Percentiles rank a stretch among this genome's conserved stretches.
Conservation (phyloP, 2,888 invertebrate genomes). For the Brachypterus glaber region DNA sequence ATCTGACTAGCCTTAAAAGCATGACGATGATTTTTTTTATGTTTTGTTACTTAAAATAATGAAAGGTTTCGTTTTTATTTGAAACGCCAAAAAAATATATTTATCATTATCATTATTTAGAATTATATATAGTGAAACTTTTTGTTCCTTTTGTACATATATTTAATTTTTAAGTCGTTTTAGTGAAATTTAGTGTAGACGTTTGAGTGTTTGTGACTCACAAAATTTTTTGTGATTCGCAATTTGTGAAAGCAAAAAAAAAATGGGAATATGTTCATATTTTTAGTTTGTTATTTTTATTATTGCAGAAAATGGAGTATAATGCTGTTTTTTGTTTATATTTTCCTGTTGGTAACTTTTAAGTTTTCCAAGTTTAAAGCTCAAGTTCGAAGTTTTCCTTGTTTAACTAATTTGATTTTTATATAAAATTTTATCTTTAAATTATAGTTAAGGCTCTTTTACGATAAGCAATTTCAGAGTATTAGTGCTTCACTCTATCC, state of each 20-base stretch:
- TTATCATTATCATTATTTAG: constrained; percentile 35
- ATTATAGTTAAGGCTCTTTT: no score
- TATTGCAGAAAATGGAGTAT: constrained; percentile 23
- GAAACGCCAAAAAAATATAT: constrained; percentile 42
- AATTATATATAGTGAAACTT: constrained; percentile 37
- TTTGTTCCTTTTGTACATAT: constrained; percentile 43
- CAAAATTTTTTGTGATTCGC: constrained; percentile 23
- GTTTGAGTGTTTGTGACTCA: constrained; percentile 19
- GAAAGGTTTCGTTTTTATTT: constrained; percentile 37
- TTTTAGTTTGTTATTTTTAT: constrained; percentile 34
- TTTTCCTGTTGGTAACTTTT: no score
- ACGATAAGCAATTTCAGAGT: no score
- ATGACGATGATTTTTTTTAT: constrained; percentile 34
- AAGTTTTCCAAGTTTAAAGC: no score
- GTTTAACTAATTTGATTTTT: no score
- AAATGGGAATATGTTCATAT: constrained; percentile 25
- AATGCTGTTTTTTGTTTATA: constrained; percentile 25
- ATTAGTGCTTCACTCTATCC: no score
- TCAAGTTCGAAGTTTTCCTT: no score
- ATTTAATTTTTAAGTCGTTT: constrained; percentile 22
- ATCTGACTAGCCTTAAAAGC: no score
- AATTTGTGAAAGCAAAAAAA: constrained; percentile 21
- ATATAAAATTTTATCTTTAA: no score
- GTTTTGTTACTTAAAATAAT: constrained; percentile 40
- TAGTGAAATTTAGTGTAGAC: no score